Percentiles rank a stretch among this genome's conserved stretches.
Conservation (phyloP, 2,888 invertebrate species). For the Cybosia mesomella region DNA sequence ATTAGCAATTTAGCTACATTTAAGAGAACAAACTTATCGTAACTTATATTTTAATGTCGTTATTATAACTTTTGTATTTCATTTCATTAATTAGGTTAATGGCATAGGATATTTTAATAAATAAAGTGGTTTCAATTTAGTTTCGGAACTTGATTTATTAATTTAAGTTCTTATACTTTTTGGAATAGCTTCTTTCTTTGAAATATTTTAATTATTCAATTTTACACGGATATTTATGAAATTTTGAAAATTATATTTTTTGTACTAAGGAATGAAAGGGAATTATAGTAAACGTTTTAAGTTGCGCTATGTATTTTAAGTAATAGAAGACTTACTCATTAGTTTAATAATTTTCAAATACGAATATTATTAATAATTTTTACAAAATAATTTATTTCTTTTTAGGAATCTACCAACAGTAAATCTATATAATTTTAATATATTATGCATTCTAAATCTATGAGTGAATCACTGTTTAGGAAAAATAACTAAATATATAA, state of each 20-base stretch:
- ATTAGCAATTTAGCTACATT: neutral
- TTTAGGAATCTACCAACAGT: too few species aligned
- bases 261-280: too few species aligned
- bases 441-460: too few species aligned
- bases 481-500: too few species aligned
- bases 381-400: too few species aligned
- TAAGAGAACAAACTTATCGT: neutral
- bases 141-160: neutral
- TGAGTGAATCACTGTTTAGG: too few species aligned
- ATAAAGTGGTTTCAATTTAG: conserved; percentile 12
- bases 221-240: neutral
- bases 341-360: neutral
- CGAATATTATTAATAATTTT: too few species aligned
- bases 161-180: neutral
- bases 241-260: too few species aligned
- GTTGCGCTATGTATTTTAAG: too few species aligned
- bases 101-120: neutral
- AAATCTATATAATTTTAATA: too few species aligned
- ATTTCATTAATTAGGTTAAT: conserved; percentile 10
- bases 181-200: neutral
- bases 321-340: too few species aligned
- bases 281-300: too few species aligned
- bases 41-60: conserved; percentile 4
- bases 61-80: conserved; percentile 10
- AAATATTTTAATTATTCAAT: neutral